Evolutionary conservation across 2,113 vertebrate genomes (phyloP), one percentile per base, ranked within the genome.

Genomic region (Falcunculus frontatus): DNA sequence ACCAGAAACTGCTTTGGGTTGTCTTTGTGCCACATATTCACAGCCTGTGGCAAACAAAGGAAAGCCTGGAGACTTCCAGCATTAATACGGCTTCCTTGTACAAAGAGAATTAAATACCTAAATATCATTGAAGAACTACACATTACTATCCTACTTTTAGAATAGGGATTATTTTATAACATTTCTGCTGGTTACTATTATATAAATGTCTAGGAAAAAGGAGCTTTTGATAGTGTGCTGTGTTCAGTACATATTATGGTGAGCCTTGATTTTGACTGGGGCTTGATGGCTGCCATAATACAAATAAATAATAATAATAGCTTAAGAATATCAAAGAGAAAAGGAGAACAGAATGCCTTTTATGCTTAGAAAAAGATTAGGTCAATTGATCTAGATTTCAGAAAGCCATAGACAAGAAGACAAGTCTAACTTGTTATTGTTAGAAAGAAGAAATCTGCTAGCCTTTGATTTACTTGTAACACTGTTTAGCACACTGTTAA

Each of bases 391-490:
- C 87, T 90, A 87, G 74, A 77, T 92, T 97, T 96, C 84, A 97
- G 97, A 96, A 86, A 92, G 96, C 85, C 92, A 63, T 55, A 96
- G 95, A 96, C 88, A 77, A 95, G 95, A 94, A 94, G 93, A 93
- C 89, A 97, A 96, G 68, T 93, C 72, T 93, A 95, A 97, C 90
- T 89, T 96, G 76, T 96, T 97, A 97, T 96, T 96, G 91, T 97
- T 93, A 95, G 89, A 94, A 96, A 82, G 65, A 62, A 93, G 93
- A 96, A 92, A 93, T 83, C 90, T 94, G 81, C 88, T 96, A 89
- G 82, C 87, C 95, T 97, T 98, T 97, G 96, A 97, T 97, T 97
- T 97, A 88, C 96, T 95, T 29, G 30, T 76, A 95, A 79, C 73
- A 89, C 89, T 96, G 96, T 97, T 98, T 94, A 93, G 90, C 90